Conservation (phyloP, 2,888 invertebrate species). For the Euphydryas editha region DNA sequence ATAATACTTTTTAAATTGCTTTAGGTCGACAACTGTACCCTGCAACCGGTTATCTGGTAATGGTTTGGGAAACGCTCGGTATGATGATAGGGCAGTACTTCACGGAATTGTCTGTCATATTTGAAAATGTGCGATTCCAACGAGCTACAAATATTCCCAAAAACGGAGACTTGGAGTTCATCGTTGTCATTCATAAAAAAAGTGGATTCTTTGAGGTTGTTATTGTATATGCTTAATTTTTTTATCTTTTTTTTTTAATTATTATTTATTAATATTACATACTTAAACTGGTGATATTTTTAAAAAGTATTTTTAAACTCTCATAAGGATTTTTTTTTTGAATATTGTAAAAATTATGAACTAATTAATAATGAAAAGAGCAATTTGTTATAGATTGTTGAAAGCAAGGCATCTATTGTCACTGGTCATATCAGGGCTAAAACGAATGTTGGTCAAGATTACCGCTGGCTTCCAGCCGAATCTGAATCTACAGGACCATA, state of each 20-base stretch:
- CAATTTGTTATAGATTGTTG: constrained; percentile 81
- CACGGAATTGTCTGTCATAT: constrained; percentile 90
- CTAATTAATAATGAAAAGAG: too few relatives aligned
- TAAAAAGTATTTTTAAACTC: too few relatives aligned
- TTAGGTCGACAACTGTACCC: constrained; percentile 90
- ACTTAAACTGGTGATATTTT: too few relatives aligned
- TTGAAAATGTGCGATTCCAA: constrained; percentile 92
- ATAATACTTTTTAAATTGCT: too few relatives aligned
- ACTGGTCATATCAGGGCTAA: constrained; percentile 87
- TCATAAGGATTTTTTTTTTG: too few relatives aligned
- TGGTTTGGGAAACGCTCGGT: constrained; percentile 91
- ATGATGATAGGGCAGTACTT: constrained; percentile 87
- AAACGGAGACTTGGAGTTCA: constrained; percentile 85
- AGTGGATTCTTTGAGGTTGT: constrained; percentile 86
- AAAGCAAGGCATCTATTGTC: constrained; percentile 87
- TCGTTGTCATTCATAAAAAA: constrained; percentile 88
- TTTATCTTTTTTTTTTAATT: too few relatives aligned
- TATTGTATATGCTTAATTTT: background rate
- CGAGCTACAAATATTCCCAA: constrained; percentile 91
- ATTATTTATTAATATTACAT: too few relatives aligned
- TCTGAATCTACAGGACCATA: constrained; percentile 68
- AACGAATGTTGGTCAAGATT: constrained; percentile 81
- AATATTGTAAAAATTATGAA: too few relatives aligned
- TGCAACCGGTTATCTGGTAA: constrained; percentile 91
- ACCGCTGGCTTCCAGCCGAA: constrained; percentile 72